These are phyloP conservation scores for Cariama cristata DNA, from an alignment of 2,113 vertebrate species.

Conservation along the genomic window DNA sequence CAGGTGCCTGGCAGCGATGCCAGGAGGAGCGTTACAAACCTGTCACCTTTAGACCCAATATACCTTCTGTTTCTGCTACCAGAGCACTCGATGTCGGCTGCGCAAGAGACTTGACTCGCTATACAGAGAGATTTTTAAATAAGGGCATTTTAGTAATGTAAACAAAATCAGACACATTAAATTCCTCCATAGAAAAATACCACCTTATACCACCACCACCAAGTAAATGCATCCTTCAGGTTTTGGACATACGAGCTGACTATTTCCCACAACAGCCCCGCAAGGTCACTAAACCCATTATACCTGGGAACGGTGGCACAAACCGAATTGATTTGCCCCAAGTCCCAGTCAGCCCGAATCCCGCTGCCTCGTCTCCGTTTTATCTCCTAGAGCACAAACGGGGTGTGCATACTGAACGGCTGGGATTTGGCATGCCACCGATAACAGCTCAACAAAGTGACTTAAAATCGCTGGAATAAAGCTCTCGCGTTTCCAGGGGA, in stretches of 20 bases:
- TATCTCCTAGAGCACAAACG: background rate
- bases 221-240: background rate
- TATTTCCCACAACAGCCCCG: background rate
- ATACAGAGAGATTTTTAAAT: background rate
- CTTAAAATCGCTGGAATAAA: background rate
- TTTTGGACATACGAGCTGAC: accelerated
- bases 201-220: background rate
- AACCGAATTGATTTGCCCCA: background rate
- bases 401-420: accelerated
- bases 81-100: background rate
- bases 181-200: background rate
- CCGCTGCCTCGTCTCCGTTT: background rate
- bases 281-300: background rate
- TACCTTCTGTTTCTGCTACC: background rate
- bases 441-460: background rate
- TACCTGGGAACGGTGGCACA: background rate
- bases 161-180: background rate
- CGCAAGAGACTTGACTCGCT: accelerated
- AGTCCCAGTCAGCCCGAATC: background rate
- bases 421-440: background rate
- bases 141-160: background rate
- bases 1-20: background rate
- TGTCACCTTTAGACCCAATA: background rate
- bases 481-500: background rate
- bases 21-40: background rate